Evolutionary conservation across 2,797 vertebrate species (phyloP).

Genomic region (Novumbra hubbsi): DNA sequence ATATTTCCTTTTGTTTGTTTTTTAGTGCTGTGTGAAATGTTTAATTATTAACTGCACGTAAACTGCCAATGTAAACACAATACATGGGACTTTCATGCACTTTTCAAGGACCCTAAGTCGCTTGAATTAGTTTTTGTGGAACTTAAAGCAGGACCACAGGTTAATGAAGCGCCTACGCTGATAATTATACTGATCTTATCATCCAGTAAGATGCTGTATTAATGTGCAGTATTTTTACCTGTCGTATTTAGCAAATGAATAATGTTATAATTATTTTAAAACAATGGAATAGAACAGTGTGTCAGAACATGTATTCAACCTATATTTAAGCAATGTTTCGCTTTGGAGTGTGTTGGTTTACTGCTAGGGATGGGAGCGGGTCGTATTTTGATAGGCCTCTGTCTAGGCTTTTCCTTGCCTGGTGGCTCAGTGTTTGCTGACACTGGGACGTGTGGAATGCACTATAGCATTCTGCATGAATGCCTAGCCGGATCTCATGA

Average conservation of each 20-base stretch:
- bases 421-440: conserved; percentile 21
- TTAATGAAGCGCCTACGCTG: background rate
- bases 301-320: background rate
- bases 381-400: background rate
- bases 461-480: conserved; percentile 22
- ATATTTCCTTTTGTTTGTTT: background rate
- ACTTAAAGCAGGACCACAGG: background rate
- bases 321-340: background rate
- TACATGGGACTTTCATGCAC: no score
- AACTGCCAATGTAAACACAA: background rate
- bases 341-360: background rate
- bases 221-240: background rate
- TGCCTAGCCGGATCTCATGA: conserved; percentile 21
- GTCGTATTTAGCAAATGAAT: background rate
- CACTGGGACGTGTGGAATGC: conserved; percentile 27
- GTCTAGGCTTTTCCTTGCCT: background rate
- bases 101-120: no score
- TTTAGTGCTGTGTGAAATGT: background rate
- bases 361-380: background rate
- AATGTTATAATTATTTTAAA: background rate
- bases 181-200: background rate
- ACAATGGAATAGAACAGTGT: background rate
- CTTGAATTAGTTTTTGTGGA: background rate
- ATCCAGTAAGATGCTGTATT: background rate
- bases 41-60: background rate